Base-by-base conservation (phyloP, 2,797 vertebrate genomes). In the Acrossocheilus fasciatus region DNA sequence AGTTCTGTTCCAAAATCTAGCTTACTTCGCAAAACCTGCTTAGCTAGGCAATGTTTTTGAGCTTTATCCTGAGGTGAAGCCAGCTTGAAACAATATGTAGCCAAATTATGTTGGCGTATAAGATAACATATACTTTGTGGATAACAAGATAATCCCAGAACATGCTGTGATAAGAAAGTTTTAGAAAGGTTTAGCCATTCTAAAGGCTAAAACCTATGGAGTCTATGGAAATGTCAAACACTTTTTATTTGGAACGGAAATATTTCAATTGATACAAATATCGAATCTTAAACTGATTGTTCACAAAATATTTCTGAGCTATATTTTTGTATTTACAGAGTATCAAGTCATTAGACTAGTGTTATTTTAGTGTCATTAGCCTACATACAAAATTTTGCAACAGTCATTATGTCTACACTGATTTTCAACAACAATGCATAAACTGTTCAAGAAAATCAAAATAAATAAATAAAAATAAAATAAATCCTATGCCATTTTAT, bases 71-170 rank as follows among this genome's bases (percentile, higher is more conserved):
- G 7, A 45, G 6, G 20, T 41, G 12, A 66, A n/a, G 41, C 5
- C 0, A 57, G 4, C 18, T 26, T n/a, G 11, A 62, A 54, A 43
- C 34, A 9, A 6, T 66, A 47, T 66, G 20, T 17, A 50, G 72
- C 43, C 2, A 34, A 6, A 34, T 34, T 52, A 34, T 34, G 2
- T 62, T 47, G 17, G 1, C 26, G 18, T 80, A 7, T 47, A 59
- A 6, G 23, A 81, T 39, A 36, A 26, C 43, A 81, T 17, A 47
- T n/a, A 30, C 14, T 47, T 45, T 66, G 12, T 66, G n/a, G 41
- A 47, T 68, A 30, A 79, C 26, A 43, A 62, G 18, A 20, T 30
- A 39, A 52, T 50, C 45, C 6, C 64, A 81, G 79, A 81, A 68
- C 23, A 20, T 4, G 4, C 8, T 81, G 15, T 30, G 30, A 14